Percentiles rank a stretch among this genome's conserved stretches.
These are phyloP conservation scores for Redunca redunca DNA, from an alignment of 2,113 vertebrate species.

Conservation along the genomic window DNA sequence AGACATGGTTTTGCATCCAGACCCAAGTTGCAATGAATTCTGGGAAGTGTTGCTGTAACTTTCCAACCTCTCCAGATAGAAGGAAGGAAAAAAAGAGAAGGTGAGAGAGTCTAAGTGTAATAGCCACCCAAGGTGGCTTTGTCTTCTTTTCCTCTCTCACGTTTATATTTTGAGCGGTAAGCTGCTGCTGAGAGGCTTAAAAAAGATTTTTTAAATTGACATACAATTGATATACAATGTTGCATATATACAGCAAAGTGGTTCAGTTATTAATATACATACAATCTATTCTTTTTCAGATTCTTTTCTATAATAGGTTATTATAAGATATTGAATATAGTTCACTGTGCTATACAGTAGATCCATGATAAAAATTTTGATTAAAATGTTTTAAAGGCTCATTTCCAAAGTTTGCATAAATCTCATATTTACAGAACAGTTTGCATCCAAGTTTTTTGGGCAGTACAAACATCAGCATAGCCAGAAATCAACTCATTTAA, in stretches of 20 bases:
- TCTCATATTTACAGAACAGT: conserved; percentile 15
- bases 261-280: neutral
- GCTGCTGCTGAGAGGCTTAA: neutral
- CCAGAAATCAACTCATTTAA: neutral
- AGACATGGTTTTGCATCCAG: neutral
- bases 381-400: neutral
- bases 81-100: neutral
- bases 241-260: neutral
- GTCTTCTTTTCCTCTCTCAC: neutral
- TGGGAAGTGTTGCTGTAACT: neutral
- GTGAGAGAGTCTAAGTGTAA: neutral
- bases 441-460: neutral
- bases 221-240: neutral
- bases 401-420: neutral
- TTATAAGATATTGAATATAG: neutral
- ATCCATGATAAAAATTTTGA: neutral
- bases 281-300: neutral
- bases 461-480: neutral
- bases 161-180: neutral
- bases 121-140: neutral
- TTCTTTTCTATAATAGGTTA: neutral
- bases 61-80: neutral
- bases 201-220: neutral
- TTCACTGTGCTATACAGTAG: neutral
- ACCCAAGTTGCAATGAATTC: neutral